These are phyloP conservation scores for Perognathus longimembris DNA, from an alignment of 2,113 vertebrate genomes.

Conservation along the genomic window DNA sequence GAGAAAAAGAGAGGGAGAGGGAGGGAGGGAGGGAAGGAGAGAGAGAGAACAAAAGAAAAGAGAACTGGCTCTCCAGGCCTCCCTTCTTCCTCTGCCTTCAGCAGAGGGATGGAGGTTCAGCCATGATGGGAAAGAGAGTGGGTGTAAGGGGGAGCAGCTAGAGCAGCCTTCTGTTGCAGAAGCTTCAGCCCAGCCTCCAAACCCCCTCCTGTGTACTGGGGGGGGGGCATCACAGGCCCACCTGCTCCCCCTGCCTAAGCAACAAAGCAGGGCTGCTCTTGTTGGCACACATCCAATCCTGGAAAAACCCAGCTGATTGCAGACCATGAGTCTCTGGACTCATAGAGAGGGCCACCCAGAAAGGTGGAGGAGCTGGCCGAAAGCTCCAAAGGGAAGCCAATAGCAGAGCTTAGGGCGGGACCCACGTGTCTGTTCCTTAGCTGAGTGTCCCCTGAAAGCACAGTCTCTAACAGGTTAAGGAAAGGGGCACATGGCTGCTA, in stretches of 20 bases:
- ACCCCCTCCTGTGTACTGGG: not conserved
- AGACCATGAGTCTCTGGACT: not conserved
- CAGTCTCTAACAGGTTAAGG: constrained; percentile 4
- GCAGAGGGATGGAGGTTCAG: constrained; percentile 60
- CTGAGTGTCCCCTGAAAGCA: not conserved
- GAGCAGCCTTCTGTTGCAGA: constrained; percentile 50
- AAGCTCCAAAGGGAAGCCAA: not conserved
- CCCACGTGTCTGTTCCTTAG: not conserved
- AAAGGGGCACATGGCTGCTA: not conserved
- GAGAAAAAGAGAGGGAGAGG: too few species aligned
- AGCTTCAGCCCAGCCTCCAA: constrained; percentile 58
- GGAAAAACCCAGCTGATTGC: constrained; percentile 30
- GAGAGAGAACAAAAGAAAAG: not conserved
- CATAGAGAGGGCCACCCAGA: not conserved
- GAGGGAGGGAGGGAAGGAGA: too few species aligned
- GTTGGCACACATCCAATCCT: not conserved
- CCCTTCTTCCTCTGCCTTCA: constrained; percentile 47
- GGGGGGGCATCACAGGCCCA: not conserved
- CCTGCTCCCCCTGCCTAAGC: constrained; percentile 40
- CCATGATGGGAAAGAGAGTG: constrained; percentile 63
- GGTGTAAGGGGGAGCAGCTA: constrained; percentile 34
- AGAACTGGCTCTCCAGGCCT: constrained; percentile 46
- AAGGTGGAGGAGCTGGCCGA: not conserved
- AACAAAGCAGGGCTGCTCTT: constrained; percentile 45
- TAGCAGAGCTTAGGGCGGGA: not conserved